Evolutionary conservation across 1,140 invertebrate species (phyloP), one percentile per base, ranked within the genome.

Genomic region (Mycetomoellerius zeteki): DNA sequence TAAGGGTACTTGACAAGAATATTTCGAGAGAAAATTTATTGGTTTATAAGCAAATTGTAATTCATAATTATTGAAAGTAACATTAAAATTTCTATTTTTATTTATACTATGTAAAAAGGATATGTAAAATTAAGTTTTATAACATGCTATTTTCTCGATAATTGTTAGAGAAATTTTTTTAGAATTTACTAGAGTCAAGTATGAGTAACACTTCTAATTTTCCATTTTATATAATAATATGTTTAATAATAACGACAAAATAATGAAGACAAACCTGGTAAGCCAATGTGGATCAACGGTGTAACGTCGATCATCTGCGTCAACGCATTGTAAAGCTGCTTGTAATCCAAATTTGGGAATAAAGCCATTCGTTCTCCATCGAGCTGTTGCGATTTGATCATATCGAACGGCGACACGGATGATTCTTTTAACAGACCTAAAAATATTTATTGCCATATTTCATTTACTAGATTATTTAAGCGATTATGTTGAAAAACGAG

Each of bases 321-420:
- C 56, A 99, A 95, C 14, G 98, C 98, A 93, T 98, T 98, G 94
- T 99, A 99, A 64, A 99, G 96, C 54, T 98, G 98, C 94, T 98
- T 98, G 94, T 99, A 99, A 96, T 99, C 99, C 85, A 99, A 96
- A 96, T 97, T 99, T 7, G 99, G 99, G 96, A 99, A 99, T 16
- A 99, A 96, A 47, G 97, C 97, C 96, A 99, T 97, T 67, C 99
- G 96, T 71, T 97, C 97, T 67, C 96, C 96, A 96, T 99, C 99
- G 93, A 98, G 97, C 92, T 98, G 97, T 12, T 98, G 97, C 91
- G 97, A 97, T 92, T 97, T 97, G 78, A 99, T 97, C 97, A 99
- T 97, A 93, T 99, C 98, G 84, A 99, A 95, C 19, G 99, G 98
- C 43, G 98, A 98, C 91, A 97, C 98, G 30, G 98, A 97, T 37